These are phyloP conservation scores for Herpailurus yagouaroundi DNA, from an alignment of 2,113 vertebrate genomes.

Conservation along the genomic window DNA sequence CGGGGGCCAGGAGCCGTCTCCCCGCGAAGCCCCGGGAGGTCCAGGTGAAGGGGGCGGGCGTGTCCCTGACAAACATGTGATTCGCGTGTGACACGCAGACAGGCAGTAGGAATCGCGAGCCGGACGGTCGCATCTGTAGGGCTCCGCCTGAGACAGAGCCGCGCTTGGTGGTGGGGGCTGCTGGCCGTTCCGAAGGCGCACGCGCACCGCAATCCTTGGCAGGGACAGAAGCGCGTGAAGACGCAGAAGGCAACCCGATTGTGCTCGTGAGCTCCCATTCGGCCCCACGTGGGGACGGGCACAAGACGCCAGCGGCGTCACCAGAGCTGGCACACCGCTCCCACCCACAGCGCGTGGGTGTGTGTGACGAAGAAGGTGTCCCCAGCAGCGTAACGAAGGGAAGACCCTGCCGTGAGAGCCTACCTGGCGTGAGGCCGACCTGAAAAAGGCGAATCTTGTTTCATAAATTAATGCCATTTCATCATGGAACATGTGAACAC, in stretches of 20 bases:
- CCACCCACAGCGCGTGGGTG: no score
- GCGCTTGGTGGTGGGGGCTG: background rate
- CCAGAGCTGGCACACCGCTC: no score
- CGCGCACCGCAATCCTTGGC: no score
- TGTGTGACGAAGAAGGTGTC: background rate
- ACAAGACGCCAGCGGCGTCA: no score
- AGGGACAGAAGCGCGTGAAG: background rate
- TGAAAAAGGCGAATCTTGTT: background rate
- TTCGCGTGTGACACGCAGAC: background rate
- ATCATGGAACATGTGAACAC: background rate
- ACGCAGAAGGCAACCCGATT: background rate
- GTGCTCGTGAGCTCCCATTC: background rate
- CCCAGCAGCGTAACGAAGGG: no score
- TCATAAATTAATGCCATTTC: background rate
- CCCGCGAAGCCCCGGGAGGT: background rate
- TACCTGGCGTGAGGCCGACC: background rate
- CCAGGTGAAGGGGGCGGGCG: background rate
- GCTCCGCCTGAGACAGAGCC: no score
- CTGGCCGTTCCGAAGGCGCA: background rate
- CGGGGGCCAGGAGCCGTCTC: background rate
- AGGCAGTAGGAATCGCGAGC: background rate
- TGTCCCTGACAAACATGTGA: background rate
- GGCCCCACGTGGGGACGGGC: rapidly evolving
- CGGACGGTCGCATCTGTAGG: background rate
- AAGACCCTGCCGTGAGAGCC: background rate